Percentiles rank a stretch among this genome's conserved stretches.
Evolutionary conservation across 2,113 vertebrate genomes (phyloP).

Genomic region (Corapipo altera): DNA sequence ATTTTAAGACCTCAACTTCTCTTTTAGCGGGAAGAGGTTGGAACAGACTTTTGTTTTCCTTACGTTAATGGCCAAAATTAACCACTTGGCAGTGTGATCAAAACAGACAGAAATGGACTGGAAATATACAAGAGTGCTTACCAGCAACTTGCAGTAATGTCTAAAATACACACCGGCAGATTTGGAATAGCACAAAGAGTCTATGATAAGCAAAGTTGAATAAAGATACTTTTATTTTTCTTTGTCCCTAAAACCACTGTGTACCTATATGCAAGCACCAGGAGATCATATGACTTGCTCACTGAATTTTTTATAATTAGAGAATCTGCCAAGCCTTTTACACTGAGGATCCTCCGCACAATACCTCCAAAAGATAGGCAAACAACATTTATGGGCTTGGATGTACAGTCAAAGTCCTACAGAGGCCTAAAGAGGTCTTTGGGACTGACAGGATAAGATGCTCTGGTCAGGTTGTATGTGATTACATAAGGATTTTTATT

Average conservation of each 20-base stretch:
- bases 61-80: not conserved
- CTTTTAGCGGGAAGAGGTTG: not conserved
- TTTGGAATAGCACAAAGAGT: not conserved
- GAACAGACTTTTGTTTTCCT: not conserved
- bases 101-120: not conserved
- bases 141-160: not conserved
- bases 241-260: not conserved
- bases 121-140: not conserved
- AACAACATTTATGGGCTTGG: not conserved
- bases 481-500: not conserved
- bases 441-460: not conserved
- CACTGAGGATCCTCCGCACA: not conserved
- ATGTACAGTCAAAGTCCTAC: not conserved
- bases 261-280: not conserved
- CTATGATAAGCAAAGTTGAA: not conserved
- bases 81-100: not conserved
- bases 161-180: not conserved
- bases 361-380: not conserved
- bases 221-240: not conserved
- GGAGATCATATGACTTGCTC: not conserved
- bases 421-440: not conserved
- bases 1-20: not conserved
- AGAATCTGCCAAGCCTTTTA: not conserved
- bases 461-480: not conserved
- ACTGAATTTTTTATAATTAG: not conserved